Base-by-base conservation (phyloP, 2,113 vertebrate genomes). In the Melanerpes aurifrons region DNA sequence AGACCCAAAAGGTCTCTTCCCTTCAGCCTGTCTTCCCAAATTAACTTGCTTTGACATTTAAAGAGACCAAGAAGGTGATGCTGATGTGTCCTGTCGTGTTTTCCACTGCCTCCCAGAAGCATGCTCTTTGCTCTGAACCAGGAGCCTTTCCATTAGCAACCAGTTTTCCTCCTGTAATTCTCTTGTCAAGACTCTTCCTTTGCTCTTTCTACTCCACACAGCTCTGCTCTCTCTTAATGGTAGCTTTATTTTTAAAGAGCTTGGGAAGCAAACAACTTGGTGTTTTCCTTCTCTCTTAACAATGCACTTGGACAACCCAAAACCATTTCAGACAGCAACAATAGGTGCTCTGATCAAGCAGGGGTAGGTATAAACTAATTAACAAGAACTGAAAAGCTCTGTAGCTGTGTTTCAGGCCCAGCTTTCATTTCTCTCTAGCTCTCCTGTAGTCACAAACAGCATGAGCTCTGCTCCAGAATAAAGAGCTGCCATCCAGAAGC, bases 11-110 rank as follows among this genome's bases (percentile, higher is more conserved):
- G 68, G 78, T 87, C 67, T 71, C 54, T 91, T 89, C 75, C 68
- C 64, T 90, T 92, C 90, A 92, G 67, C 82, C 78, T 91, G 68
- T 77, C 89, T 95, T 57, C 86, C 22, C 72, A 47, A 15, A 87
- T 94, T 86, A 86, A 58, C 58, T 87, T 77, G 76, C 66, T 92
- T 57, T 90, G 77, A 48, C 6, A 2, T 61, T 80, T n/a, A 57
- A 54, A 69, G 87, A 83, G 37, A 48, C 40, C 2, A 13, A 32
- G 70, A 83, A 79, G 84, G 85, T 91, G 92, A 91, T 17, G 47
- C 35, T 93, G 87, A 71, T 91, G 29, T 11, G 66, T 71, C 75
- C 79, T 95, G 92, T 69, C 31, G 1, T 71, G 76, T 58, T 94
- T 77, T 81, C 69, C 37, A 47, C 35, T 32, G 26, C 81, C 75